Evolutionary conservation across 2,113 vertebrate genomes (phyloP).

Genomic region (Oncorhynchus tshawytscha): DNA sequence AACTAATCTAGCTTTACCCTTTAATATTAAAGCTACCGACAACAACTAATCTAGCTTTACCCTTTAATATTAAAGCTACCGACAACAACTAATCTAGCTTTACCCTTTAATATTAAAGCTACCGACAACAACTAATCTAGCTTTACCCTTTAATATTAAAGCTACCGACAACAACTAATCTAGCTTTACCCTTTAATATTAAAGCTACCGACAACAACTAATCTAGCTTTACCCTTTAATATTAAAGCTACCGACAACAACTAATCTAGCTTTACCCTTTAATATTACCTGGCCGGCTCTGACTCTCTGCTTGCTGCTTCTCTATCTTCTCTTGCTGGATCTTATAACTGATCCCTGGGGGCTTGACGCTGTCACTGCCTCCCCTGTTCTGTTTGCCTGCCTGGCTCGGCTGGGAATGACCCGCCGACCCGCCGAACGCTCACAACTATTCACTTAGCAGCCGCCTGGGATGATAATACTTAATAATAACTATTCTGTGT

Average conservation of each 20-base stretch:
- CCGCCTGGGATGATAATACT: constrained; percentile 39
- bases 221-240: no score
- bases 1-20: constrained; percentile 31
- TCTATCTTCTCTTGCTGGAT: background rate
- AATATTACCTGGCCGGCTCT: constrained; percentile 22
- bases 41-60: constrained; percentile 28
- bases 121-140: constrained; percentile 22
- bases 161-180: constrained; percentile 18
- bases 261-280: constrained; percentile 30
- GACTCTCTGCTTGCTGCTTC: background rate
- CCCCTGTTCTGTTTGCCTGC: background rate
- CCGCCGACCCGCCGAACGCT: background rate
- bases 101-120: constrained; percentile 29
- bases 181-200: constrained; percentile 30
- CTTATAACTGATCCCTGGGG: background rate
- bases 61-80: constrained; percentile 28
- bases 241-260: constrained; percentile 20
- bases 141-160: constrained; percentile 29
- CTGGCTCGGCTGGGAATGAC: constrained; percentile 3
- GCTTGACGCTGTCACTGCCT: background rate
- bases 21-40: constrained; percentile 19
- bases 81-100: constrained; percentile 24
- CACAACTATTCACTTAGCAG: constrained; percentile 35
- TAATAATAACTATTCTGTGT: constrained; percentile 50
- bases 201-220: no score